Percentiles rank a stretch among this genome's conserved stretches.
Conservation (phyloP, 2,888 invertebrate genomes). For the Leucozona laternaria region DNA sequence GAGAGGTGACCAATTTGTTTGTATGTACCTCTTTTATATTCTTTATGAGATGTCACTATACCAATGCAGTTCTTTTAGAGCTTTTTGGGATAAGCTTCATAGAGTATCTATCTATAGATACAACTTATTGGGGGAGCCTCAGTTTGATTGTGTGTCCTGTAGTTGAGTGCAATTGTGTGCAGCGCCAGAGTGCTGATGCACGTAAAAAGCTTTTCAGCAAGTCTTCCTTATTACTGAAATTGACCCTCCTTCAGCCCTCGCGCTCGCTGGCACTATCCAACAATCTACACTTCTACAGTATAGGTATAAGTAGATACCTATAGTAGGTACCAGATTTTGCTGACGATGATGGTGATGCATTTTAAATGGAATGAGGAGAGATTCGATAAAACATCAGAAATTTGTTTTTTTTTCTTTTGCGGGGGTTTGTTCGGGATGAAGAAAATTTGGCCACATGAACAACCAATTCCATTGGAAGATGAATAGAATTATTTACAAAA, state of each 20-base stretch:
- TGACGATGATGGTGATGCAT: conserved; percentile 42
- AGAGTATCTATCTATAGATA: background rate
- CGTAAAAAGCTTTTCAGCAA: conserved; percentile 30
- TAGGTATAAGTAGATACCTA: too few species aligned
- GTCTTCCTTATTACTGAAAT: conserved; percentile 15
- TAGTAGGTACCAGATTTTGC: conserved; percentile 38
- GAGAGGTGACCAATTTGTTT: background rate
- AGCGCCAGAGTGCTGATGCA: conserved; percentile 51
- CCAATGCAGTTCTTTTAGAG: conserved; percentile 50
- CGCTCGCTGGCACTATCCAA: too few species aligned
- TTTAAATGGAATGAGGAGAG: conserved; percentile 7
- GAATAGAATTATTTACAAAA: background rate
- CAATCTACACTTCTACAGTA: background rate
- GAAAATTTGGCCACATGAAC: conserved; percentile 5
- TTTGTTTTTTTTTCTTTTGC: background rate
- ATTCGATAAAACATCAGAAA: conserved; percentile 17
- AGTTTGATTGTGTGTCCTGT: conserved; percentile 60
- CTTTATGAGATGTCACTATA: conserved; percentile 9
- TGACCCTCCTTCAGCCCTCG: background rate
- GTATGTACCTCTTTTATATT: background rate
- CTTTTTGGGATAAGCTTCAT: conserved; percentile 53
- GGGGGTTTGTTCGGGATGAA: conserved; percentile 4
- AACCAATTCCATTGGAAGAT: background rate
- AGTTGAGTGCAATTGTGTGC: conserved; percentile 67
- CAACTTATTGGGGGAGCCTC: conserved; percentile 51